Base-by-base conservation (phyloP, 1,140 invertebrate species). In the Asobara japonica region DNA sequence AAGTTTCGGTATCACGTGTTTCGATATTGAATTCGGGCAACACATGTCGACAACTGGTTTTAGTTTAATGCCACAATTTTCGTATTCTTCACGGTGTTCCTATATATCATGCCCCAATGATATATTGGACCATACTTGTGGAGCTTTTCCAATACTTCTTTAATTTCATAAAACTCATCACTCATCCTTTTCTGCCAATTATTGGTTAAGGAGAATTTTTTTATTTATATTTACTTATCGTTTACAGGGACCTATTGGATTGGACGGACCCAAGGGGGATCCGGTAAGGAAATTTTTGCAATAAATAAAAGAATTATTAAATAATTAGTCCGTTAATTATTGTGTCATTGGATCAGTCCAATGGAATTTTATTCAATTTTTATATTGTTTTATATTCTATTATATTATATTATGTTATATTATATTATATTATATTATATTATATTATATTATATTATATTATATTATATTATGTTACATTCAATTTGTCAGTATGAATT, bases 221-320 rank as follows among this genome's bases (percentile, higher is more conserved):
- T 72, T 68, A 41, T n/a, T n/a, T n/a, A 45, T 61, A 11, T 38
- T 76, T 20, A 78, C 78, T 79, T 78, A 83, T 45, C n/a, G 0
- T 78, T 88, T 91, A 76, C 88, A 98, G 96, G 96, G 96, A 78
- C 95, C 96, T 20, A 97, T 96, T 81, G 97, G 96, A 78, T 89
- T 97, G 84, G 94, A 95, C 84, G 97, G 97, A 81, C 95, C 96
- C 10, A 97, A 98, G 90, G 96, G 96, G 81, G 95, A 96, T 83
- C 90, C 92, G 85, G 95, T 97, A 91, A 93, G 94, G 29, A 27
- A 65, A 73, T 48, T 69, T 33, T 56, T 22, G 1, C 8, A 56
- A 25, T 56, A 27, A 36, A 36, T 36, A 6, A 36, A 6, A n/a
- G n/a, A n/a, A n/a, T n/a, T n/a, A n/a, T n/a, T n/a, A n/a, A n/a